phyloP scores from a whole-genome alignment of 1,140 invertebrate species.

The Antheraea pernyi region DNA sequence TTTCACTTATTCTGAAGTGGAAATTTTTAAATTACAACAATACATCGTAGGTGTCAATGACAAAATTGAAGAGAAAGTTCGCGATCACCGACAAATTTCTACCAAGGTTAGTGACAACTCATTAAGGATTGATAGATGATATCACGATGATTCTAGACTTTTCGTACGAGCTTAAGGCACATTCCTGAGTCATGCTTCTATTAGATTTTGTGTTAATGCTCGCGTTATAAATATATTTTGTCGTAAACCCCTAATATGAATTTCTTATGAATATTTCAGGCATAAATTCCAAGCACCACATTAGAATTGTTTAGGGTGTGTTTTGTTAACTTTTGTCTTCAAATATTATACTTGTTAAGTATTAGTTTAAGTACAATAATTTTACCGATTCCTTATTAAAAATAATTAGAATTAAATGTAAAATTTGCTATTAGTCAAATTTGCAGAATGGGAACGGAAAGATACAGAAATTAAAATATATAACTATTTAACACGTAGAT shows the following conservation, averaged over 20 bases:
- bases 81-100: slow-evolving; percentile 77
- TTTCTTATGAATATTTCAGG: neutral
- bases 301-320: neutral
- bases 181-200: slow-evolving; percentile 12
- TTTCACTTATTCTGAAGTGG: slow-evolving; percentile 50
- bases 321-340: neutral
- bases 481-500: too few species aligned
- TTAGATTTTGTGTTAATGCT: slow-evolving; percentile 2
- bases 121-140: slow-evolving; percentile 1
- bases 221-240: neutral
- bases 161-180: slow-evolving; percentile 11
- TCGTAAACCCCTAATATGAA: neutral
- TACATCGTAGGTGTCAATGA: slow-evolving; percentile 78
- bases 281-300: neutral
- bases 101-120: slow-evolving; percentile 62
- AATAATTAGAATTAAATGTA: too few species aligned
- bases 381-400: too few species aligned
- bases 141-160: neutral
- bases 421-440: too few species aligned
- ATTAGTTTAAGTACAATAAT: too few species aligned
- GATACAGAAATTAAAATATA: too few species aligned
- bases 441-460: too few species aligned
- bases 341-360: too few species aligned
- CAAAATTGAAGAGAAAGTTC: slow-evolving; percentile 77
- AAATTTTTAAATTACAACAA: slow-evolving; percentile 51